These are phyloP conservation scores for Equus przewalskii DNA, from an alignment of 2,113 vertebrate species.

Conservation along the genomic window DNA sequence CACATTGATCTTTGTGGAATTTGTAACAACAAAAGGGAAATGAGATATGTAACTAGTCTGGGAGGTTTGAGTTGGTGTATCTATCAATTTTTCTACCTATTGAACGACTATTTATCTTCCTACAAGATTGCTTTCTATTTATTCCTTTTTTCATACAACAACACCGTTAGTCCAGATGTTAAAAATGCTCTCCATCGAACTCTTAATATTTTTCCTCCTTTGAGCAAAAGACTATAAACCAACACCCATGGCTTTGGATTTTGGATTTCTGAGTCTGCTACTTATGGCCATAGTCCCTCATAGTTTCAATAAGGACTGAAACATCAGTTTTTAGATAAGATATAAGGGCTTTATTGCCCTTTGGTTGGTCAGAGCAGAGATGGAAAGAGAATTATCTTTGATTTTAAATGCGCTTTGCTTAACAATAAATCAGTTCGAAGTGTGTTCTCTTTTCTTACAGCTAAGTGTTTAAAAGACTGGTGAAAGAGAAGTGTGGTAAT, in stretches of 20 bases:
- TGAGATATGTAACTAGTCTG: not conserved
- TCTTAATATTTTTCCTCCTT: not conserved
- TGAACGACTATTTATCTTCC: not conserved
- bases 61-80: not conserved
- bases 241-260: not conserved
- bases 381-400: not conserved
- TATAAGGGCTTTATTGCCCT: not conserved
- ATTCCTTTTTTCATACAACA: not conserved
- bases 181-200: not conserved
- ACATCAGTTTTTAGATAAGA: not conserved
- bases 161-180: not conserved
- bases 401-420: constrained; percentile 52
- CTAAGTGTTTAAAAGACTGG: not conserved
- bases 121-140: not conserved
- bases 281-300: not conserved
- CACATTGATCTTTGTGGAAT: not conserved
- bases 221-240: not conserved
- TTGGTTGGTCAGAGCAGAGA: not conserved
- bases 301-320: not conserved
- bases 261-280: not conserved
- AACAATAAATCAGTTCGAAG: constrained; percentile 44
- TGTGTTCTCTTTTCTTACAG: not conserved
- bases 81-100: not conserved
- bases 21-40: not conserved
- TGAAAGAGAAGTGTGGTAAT: not conserved